Conservation (phyloP, 1,140 invertebrate genomes). For the Adelges cooleyi region DNA sequence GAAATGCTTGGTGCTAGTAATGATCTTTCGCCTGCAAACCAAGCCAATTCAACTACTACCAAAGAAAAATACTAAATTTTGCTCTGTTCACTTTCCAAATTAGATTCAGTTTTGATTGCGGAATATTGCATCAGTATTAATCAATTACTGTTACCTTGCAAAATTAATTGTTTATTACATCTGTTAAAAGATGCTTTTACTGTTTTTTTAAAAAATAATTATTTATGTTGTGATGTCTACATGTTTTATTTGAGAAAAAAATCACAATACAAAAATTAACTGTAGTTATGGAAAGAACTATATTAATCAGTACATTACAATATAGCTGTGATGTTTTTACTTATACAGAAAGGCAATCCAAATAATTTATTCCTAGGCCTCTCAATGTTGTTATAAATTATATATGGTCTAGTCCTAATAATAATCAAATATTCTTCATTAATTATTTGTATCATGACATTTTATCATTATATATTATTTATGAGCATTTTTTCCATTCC, state of each 20-base stretch:
- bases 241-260: no score
- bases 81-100: neutral
- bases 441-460: neutral
- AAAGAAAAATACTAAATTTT: conserved; percentile 12
- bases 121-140: conserved; percentile 7
- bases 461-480: conserved; percentile 15
- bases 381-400: no score
- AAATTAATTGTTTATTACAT: no score
- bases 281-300: no score
- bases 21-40: neutral
- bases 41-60: neutral
- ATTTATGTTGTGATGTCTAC: no score
- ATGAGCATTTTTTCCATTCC: conserved; percentile 13
- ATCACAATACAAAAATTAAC: no score
- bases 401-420: neutral
- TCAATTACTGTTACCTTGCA: neutral
- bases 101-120: neutral
- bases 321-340: no score
- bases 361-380: no score
- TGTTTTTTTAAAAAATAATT: no score
- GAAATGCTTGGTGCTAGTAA: conserved; percentile 41
- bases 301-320: no score
- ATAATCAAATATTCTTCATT: neutral
- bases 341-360: no score
- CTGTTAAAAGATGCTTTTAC: no score